phyloP scores from a whole-genome alignment of 2,113 vertebrate species.

The Dipodomys spectabilis region DNA sequence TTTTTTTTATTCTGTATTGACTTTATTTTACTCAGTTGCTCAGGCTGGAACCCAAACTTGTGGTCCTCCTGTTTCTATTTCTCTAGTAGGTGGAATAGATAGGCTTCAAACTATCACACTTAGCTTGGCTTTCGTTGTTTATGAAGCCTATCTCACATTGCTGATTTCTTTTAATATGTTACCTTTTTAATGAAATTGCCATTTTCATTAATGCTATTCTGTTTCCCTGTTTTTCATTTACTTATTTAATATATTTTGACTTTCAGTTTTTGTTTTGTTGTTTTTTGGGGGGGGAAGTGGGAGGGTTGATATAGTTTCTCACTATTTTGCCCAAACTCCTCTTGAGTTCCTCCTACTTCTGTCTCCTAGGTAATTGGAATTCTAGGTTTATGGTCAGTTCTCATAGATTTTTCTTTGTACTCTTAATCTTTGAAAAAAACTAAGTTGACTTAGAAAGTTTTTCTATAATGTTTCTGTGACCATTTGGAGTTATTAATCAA shows the following conservation, averaged over 20 bases:
- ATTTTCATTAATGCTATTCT: neutral
- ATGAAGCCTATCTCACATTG: neutral
- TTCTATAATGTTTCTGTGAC: neutral
- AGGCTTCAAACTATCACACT: too few species aligned
- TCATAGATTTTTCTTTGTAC: neutral
- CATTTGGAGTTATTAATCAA: neutral
- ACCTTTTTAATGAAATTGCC: neutral
- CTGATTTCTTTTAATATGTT: neutral
- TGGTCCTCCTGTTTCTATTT: too few species aligned
- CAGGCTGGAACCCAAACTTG: too few species aligned
- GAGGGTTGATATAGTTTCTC: neutral
- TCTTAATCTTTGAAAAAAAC: neutral
- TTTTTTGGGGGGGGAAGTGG: neutral
- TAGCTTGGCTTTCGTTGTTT: neutral
- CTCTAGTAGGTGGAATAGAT: too few species aligned
- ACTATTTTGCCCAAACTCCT: neutral
- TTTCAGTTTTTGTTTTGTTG: neutral
- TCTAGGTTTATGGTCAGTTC: neutral
- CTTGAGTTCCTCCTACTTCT: neutral
- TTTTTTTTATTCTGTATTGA: too few species aligned
- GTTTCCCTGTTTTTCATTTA: neutral
- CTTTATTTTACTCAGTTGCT: too few species aligned
- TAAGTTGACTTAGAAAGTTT: slow-evolving; percentile 3
- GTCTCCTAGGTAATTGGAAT: neutral
- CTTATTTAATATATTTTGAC: neutral